Percentiles rank a stretch among this genome's conserved stretches.
These are phyloP conservation scores for Macrophya annulata DNA, from an alignment of 2,888 invertebrate species.

Conservation along the genomic window DNA sequence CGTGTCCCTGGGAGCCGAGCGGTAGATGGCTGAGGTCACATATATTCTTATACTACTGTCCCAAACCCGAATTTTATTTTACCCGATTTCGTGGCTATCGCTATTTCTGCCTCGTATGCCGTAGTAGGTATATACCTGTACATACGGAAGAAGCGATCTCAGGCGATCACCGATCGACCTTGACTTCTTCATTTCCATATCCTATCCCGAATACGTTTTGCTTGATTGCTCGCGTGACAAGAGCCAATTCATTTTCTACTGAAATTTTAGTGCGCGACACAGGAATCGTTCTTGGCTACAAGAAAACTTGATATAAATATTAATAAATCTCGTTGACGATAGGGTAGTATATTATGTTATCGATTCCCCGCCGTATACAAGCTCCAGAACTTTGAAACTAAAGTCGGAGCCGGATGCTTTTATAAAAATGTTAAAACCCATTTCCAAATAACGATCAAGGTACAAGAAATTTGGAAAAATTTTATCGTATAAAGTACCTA, in stretches of 20 bases:
- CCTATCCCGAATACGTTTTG: slow-evolving; percentile 43
- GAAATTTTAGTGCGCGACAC: slow-evolving; percentile 30
- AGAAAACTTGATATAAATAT: slow-evolving; percentile 50
- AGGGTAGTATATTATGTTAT: slow-evolving; percentile 42
- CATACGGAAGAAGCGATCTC: slow-evolving; percentile 23
- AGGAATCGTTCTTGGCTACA: slow-evolving; percentile 23
- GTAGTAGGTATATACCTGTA: background rate
- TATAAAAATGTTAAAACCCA: background rate
- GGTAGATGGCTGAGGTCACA: slow-evolving; percentile 35
- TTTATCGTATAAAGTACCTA: background rate
- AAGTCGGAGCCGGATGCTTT: background rate
- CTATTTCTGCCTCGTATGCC: slow-evolving; percentile 6
- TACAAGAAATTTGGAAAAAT: background rate
- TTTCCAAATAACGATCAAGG: background rate
- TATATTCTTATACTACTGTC: slow-evolving; percentile 16
- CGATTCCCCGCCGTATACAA: slow-evolving; percentile 2
- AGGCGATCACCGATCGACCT: slow-evolving; percentile 46
- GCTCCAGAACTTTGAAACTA: background rate
- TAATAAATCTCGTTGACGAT: slow-evolving; percentile 42
- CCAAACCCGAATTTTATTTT: slow-evolving; percentile 48
- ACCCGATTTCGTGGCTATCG: slow-evolving; percentile 38
- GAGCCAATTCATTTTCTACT: slow-evolving; percentile 28
- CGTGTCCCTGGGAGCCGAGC: slow-evolving; percentile 25
- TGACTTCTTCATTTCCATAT: slow-evolving; percentile 52
- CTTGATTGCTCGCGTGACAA: slow-evolving; percentile 51